A percentile compares a stretch with the other conserved stretches of the same genome.
Conservation (phyloP, 2,888 invertebrate species). For the Anarsia innoxiella region DNA sequence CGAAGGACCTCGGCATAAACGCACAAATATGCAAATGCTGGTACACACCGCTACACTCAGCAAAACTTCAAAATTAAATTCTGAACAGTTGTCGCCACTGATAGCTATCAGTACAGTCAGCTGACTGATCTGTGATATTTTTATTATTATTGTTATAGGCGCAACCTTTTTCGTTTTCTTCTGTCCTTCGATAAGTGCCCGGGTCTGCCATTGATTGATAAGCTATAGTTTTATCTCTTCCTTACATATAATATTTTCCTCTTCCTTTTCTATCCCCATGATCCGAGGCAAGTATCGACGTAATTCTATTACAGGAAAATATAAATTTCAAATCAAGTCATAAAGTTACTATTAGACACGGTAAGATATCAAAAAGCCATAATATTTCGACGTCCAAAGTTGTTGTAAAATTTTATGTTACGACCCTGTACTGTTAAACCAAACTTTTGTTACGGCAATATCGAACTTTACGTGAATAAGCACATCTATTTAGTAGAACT, state of each 20-base stretch:
- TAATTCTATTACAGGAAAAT: conserved; percentile 21
- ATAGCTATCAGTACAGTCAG: conserved; percentile 24
- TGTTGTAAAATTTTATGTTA: conserved; percentile 70
- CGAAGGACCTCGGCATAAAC: conserved; percentile 39
- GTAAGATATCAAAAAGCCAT: conserved; percentile 65
- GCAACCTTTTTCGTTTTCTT: conserved; percentile 1
- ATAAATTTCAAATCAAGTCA: conserved; percentile 50
- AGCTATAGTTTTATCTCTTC: background rate
- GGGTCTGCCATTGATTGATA: conserved; percentile 3
- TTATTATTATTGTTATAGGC: conserved; percentile 22
- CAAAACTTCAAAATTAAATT: conserved; percentile 53
- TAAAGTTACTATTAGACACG: conserved; percentile 60
- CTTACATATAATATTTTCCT: too few relatives aligned
- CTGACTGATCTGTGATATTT: conserved; percentile 19
- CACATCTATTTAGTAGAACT: too few relatives aligned
- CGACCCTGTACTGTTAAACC: conserved; percentile 54
- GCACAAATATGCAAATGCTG: conserved; percentile 60
- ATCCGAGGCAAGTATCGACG: background rate
- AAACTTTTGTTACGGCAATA: conserved; percentile 54
- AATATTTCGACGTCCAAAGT: conserved; percentile 59
- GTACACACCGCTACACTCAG: conserved; percentile 34
- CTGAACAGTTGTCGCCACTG: conserved; percentile 31
- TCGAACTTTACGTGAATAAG: conserved; percentile 47
- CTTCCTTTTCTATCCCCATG: too few relatives aligned
- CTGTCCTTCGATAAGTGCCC: background rate